Conservation (phyloP, 2,888 invertebrate species). For the Diarsia dahlii region DNA sequence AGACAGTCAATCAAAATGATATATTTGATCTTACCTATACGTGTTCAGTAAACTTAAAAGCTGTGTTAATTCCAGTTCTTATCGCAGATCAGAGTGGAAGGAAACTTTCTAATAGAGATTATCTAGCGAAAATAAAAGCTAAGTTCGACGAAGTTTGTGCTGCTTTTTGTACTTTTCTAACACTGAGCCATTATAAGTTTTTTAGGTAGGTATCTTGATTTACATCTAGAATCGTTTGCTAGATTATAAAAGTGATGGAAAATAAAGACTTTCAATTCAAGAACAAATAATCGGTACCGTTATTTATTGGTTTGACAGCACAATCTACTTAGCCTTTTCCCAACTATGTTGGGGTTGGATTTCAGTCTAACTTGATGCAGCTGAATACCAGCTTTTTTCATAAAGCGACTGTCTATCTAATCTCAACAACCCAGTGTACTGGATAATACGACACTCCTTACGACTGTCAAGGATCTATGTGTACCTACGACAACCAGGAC, state of each 20-base stretch:
- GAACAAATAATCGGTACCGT: not conserved
- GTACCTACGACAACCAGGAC: not conserved
- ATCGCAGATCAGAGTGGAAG: slow-evolving; percentile 64
- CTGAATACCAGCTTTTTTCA: not conserved
- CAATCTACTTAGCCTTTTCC: not conserved
- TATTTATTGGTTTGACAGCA: not conserved
- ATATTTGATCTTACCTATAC: slow-evolving; percentile 19
- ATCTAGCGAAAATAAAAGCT: slow-evolving; percentile 72
- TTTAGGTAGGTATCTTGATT: not conserved
- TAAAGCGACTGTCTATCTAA: not conserved
- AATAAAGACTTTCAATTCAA: not conserved
- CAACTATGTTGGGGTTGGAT: not conserved
- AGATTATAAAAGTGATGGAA: not conserved
- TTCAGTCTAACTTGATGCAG: not conserved
- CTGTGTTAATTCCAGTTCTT: slow-evolving; percentile 69
- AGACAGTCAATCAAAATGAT: not conserved
- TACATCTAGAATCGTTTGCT: no score
- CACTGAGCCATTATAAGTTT: slow-evolving; percentile 20
- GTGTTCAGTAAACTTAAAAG: slow-evolving; percentile 55
- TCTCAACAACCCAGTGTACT: not conserved
- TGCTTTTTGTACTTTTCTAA: slow-evolving; percentile 30
- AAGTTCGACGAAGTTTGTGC: slow-evolving; percentile 39
- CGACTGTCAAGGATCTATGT: no score
- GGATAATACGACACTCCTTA: not conserved
- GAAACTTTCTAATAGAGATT: slow-evolving; percentile 78